Evolutionary conservation across 2,113 vertebrate genomes (phyloP), one percentile per base, ranked within the genome.

Genomic region (Danionella cerebrum): DNA sequence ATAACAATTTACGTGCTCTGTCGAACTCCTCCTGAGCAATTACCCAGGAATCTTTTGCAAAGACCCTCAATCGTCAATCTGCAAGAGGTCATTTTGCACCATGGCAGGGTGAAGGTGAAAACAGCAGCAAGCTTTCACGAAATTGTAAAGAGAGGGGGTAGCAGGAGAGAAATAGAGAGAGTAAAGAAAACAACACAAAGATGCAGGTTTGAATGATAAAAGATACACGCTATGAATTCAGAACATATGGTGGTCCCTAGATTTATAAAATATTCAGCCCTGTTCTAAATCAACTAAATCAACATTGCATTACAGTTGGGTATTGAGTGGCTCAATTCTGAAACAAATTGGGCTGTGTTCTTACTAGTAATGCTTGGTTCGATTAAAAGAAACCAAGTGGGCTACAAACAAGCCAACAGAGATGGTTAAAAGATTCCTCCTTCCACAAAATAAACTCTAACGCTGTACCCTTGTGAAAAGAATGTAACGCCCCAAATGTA

Each of bases 11-110:
- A 31, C 18, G 13, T 18, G 38, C 51, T 39, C 39, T 10, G 4
- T 41, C 67, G 74, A 19, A 33, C 71, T 81, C 65, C 69, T 75
- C 29, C 14, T 21, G 16, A 3, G 9, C 29, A 47, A 42, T 48
- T 27, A 58, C 24, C 45, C 48, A 19, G 53, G 21, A 55, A 5
- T 64, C 36, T 8, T 53, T 55, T 31, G 53, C 54, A 47, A 29
- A 13, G 42, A 42, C 31, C 18, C 64, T 31, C 19, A 38, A 38
- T 55, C 33, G 35, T 52, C 19, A 13, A 7, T 16, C 27, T 48
- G 8, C 12, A 41, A 7, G 38, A 45, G 64, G 16, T 66, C 33
- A 52, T 70, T 52, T 33, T 41, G 31, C 24, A 54, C 19, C 33
- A 19, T 60, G 5, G 41, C 9, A 60, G 5, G 53, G 11, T 4